Base-by-base conservation (phyloP, 1,140 invertebrate genomes). In the Oncopeltus fasciatus region DNA sequence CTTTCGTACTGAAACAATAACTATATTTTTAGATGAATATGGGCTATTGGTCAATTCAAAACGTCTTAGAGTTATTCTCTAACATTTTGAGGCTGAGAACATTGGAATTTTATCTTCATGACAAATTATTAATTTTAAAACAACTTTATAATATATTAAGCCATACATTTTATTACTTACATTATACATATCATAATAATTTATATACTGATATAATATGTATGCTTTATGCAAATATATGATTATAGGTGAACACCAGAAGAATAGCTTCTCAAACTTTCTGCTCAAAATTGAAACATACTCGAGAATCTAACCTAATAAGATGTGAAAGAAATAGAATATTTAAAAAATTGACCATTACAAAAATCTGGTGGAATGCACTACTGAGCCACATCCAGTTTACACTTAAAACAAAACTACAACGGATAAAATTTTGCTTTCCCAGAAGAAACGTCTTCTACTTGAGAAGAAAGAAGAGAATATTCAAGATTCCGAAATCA, bases 221-320 rank as follows among this genome's bases (percentile, higher is more conserved):
- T n/a, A n/a, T n/a, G n/a, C n/a, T n/a, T n/a, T n/a, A n/a, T n/a
- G n/a, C n/a, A n/a, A n/a, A n/a, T n/a, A n/a, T n/a, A n/a, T n/a
- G n/a, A 1, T 66, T 65, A 14, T 46, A 74, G 73, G 65, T 74
- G 21, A 68, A 73, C 33, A 69, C 79, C 28, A 75, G 76, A 29
- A 67, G 78, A 58, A 71, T 81, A 59, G 69, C 73, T n/a, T 73
- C 75, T 1, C 77, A 77, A 11, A 81, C 80, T 1, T 70, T 76
- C 47, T 70, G 79, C 0, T 78, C 74, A 8, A 67, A 76, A 2
- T 53, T 53, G 26, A 53, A 53, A 24, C 14, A 53, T 14, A 14
- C 26, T 4, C 18, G 24, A 8, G 2, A 27, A 3, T 53, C 2
- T 12, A 53, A 53, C 20, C 1, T 26, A 14, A 24, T 24, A 24